Evolutionary conservation across 2,888 invertebrate species (phyloP).

Genomic region (Drosophila buzzatii): DNA sequence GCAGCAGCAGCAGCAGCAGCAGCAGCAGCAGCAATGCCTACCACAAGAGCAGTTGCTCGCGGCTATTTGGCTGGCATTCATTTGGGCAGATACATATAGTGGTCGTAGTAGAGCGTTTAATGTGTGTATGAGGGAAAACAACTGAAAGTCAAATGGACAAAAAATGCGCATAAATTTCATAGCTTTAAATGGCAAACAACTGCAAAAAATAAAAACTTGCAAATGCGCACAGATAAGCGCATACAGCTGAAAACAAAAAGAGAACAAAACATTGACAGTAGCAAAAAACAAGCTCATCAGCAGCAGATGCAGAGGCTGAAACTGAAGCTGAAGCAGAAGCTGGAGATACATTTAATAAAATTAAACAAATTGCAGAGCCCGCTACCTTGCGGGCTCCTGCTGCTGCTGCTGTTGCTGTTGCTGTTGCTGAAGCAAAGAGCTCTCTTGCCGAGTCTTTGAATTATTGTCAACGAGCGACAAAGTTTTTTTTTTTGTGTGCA

Average conservation of each 20-base stretch:
- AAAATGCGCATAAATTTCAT: conserved; percentile 78
- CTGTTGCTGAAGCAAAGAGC: conserved; percentile 3
- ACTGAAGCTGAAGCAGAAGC: conserved; percentile 8
- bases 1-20: conserved; percentile 5
- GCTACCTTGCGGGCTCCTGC: conserved; percentile 42
- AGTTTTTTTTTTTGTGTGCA: conserved; percentile 34
- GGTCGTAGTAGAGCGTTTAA: conserved; percentile 2
- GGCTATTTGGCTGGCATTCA: conserved; percentile 53
- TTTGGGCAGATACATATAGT: conserved; percentile 29
- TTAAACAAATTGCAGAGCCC: conserved; percentile 65
- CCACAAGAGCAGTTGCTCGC: conserved; percentile 32
- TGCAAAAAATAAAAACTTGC: conserved; percentile 42
- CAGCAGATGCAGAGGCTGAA: conserved; percentile 16
- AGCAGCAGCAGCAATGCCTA: conserved; percentile 4
- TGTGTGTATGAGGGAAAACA: conserved; percentile 43
- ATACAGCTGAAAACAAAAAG: conserved; percentile 25
- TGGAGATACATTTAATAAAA: conserved; percentile 59
- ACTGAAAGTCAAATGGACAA: conserved; percentile 63
- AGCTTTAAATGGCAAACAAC: conserved; percentile 18
- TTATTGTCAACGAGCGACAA: conserved; percentile 64
- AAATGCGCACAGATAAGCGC: conserved; percentile 72
- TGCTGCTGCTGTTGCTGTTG: conserved; percentile 1
- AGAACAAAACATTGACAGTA: conserved; percentile 2
- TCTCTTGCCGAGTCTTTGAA: conserved; percentile 48
- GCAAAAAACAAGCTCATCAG: conserved; percentile 28